Conservation (phyloP, 1,140 invertebrate genomes). For the Leguminivora glycinivorella region DNA sequence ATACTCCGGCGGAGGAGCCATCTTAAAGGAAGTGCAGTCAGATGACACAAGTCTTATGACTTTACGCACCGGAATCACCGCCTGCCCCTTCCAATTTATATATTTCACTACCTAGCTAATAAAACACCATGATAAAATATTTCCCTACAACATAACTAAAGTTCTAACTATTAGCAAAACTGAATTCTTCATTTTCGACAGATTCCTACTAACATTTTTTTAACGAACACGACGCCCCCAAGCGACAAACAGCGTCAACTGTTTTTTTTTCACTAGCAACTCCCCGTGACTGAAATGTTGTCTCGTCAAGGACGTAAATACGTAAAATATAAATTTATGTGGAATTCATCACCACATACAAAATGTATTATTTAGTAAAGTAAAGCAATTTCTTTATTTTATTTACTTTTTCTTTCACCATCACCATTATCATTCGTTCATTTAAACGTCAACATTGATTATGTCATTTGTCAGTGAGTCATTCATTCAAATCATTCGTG, state of each 20-base stretch:
- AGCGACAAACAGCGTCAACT: conserved; percentile 34
- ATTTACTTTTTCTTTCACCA: background rate
- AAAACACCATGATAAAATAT: conserved; percentile 55
- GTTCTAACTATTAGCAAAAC: conserved; percentile 64
- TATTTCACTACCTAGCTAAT: conserved; percentile 56
- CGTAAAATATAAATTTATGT: background rate
- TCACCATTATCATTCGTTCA: background rate
- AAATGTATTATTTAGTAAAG: background rate
- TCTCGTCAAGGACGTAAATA: background rate
- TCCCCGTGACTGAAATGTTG: background rate
- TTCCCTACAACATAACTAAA: conserved; percentile 60
- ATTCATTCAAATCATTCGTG: background rate
- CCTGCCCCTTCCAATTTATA: conserved; percentile 51
- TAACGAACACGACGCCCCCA: conserved; percentile 57
- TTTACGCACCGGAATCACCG: conserved; percentile 68
- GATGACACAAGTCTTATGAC: conserved; percentile 79
- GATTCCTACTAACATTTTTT: conserved; percentile 72
- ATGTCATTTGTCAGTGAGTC: background rate
- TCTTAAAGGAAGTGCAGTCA: conserved; percentile 81
- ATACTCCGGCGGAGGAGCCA: conserved; percentile 85
- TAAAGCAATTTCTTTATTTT: background rate
- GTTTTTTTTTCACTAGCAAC: conserved; percentile 1
- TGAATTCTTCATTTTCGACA: conserved; percentile 72
- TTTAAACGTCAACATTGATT: background rate
- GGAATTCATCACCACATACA: background rate